Conservation (phyloP, 2,888 invertebrate genomes). For the Eledone cirrhosa region DNA sequence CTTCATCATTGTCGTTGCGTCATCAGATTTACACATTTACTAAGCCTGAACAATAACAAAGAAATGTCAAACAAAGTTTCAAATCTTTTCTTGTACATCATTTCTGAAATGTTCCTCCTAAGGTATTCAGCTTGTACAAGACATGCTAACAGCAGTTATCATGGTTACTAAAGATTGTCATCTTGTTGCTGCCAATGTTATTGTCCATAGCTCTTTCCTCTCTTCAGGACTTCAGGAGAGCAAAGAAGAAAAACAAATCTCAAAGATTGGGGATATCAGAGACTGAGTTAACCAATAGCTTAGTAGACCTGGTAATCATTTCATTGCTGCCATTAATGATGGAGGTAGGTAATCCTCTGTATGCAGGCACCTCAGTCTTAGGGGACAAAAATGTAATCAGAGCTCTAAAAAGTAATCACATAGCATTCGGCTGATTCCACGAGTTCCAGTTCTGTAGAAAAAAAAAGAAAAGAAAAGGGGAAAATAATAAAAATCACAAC, state of each 20-base stretch:
- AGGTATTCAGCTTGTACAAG: background rate
- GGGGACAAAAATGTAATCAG: conserved; percentile 17
- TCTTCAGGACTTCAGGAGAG: too few species aligned
- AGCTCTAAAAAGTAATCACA: conserved; percentile 28
- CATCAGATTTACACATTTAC: conserved; percentile 9
- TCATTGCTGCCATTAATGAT: background rate
- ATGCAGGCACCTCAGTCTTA: conserved; percentile 21
- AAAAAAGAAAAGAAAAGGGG: background rate
- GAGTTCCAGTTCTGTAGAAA: conserved; percentile 28
- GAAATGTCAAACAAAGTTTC: conserved; percentile 4
- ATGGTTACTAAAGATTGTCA: background rate
- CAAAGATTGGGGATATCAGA: too few species aligned
- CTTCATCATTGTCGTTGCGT: too few species aligned
- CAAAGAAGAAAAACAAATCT: too few species aligned
- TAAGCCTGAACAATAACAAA: conserved; percentile 8
- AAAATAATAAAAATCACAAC: too few species aligned
- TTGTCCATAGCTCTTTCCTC: too few species aligned
- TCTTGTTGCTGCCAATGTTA: background rate
- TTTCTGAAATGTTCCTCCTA: background rate
- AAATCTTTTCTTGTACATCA: background rate
- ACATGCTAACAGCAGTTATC: background rate
- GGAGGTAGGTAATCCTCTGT: background rate
- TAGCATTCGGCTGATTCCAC: conserved; percentile 30
- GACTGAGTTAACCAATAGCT: too few species aligned
- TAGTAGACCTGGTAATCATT: background rate